Evolutionary conservation across 2,888 invertebrate genomes (phyloP).

Genomic region (Resseliella maxima): DNA sequence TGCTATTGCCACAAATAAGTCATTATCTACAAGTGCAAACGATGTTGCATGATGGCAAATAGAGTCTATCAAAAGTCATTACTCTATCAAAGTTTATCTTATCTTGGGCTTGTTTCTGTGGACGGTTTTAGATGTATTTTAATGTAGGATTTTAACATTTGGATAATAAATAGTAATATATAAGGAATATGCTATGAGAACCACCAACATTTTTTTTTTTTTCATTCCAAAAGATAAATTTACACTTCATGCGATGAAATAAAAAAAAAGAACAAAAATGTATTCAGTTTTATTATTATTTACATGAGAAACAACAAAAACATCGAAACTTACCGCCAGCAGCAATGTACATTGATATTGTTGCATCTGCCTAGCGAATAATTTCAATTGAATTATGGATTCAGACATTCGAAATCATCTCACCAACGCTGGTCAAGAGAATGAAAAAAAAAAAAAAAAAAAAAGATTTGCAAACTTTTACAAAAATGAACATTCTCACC

Average conservation of each 20-base stretch:
- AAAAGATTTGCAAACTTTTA: no score
- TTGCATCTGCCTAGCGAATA: constrained; percentile 30
- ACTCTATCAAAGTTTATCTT: constrained; percentile 9
- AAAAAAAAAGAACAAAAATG: no score
- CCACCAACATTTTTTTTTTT: background rate
- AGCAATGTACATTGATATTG: constrained; percentile 15
- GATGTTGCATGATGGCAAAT: background rate
- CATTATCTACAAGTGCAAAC: background rate
- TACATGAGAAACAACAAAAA: background rate
- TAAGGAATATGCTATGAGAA: background rate
- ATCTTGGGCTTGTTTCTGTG: background rate
- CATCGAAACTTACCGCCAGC: background rate
- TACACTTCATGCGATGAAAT: background rate
- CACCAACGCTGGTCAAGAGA: background rate
- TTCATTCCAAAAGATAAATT: background rate
- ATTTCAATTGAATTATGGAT: constrained; percentile 16
- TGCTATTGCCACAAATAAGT: constrained; percentile 12
- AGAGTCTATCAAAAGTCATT: background rate
- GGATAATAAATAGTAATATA: no score
- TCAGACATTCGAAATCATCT: background rate
- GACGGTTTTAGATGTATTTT: background rate
- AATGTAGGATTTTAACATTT: no score
- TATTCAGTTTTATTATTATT: background rate
- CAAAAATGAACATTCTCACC: background rate
- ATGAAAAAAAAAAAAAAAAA: no score